Conservation (phyloP, 2,888 invertebrate species). For the Saturnia pavonia region DNA sequence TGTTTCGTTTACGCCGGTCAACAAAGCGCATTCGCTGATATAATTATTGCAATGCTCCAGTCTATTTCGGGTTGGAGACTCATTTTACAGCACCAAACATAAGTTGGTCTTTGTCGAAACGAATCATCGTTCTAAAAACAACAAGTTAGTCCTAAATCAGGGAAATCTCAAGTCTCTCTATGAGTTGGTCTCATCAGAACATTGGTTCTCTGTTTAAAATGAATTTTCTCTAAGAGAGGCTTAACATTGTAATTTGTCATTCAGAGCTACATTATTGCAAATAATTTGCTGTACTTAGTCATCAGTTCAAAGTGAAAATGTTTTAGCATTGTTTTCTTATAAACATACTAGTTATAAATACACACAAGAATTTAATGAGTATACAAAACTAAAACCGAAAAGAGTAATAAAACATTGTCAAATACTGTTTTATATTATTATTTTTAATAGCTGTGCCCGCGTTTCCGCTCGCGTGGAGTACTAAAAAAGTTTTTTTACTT, state of each 20-base stretch:
- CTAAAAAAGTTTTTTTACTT: no score
- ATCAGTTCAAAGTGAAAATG: background rate
- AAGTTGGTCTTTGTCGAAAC: conserved; percentile 36
- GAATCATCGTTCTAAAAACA: conserved; percentile 28
- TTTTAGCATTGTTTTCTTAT: background rate
- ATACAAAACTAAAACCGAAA: background rate
- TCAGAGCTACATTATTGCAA: conserved; percentile 33
- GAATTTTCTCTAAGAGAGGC: conserved; percentile 55
- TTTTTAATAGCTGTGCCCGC: no score
- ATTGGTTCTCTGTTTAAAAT: conserved; percentile 50
- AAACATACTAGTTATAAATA: background rate
- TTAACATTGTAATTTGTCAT: conserved; percentile 50
- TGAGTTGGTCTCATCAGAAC: conserved; percentile 47
- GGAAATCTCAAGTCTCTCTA: conserved; percentile 45
- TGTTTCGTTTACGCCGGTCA: conserved; percentile 53
- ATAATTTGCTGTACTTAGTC: conserved; percentile 8
- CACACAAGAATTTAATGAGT: background rate
- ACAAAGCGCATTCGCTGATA: conserved; percentile 74
- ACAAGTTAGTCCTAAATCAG: conserved; percentile 42
- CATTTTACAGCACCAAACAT: conserved; percentile 52
- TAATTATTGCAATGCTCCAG: conserved; percentile 74
- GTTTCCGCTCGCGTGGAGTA: no score
- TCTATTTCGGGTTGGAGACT: conserved; percentile 72
- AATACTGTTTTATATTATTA: background rate
- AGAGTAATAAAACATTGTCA: background rate